phyloP scores from a whole-genome alignment of 2,113 vertebrate species.

The Stigmatopora nigra region DNA sequence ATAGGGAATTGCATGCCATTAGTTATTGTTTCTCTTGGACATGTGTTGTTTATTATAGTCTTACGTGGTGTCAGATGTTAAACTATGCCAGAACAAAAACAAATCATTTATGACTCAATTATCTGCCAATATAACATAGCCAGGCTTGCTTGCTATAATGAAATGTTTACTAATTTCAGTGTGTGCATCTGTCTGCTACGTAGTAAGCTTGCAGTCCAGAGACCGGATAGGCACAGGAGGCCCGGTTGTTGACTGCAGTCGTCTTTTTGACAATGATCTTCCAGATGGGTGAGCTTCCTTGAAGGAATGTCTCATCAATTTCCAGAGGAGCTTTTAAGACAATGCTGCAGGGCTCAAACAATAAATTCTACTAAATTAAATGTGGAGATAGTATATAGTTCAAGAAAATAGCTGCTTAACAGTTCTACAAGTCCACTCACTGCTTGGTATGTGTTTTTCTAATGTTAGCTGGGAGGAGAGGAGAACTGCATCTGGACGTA shows the following conservation, averaged over 20 bases:
- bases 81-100: not conserved
- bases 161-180: conserved; percentile 39
- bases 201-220: conserved; percentile 96
- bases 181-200: conserved; percentile 59
- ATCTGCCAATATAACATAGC: conserved; percentile 32
- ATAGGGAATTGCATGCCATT: not conserved
- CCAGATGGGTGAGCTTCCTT: conserved; percentile 85
- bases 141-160: conserved; percentile 18
- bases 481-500: conserved; percentile 91
- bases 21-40: not conserved
- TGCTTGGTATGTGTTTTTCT: conserved; percentile 38
- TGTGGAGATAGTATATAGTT: too few species aligned
- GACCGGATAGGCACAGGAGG: conserved; percentile 94
- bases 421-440: conserved; percentile 26
- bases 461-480: conserved; percentile 92
- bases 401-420: not conserved
- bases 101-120: conserved; percentile 23
- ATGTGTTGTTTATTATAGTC: not conserved
- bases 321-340: conserved; percentile 4
- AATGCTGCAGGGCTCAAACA: conserved; percentile 14
- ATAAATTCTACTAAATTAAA: not conserved
- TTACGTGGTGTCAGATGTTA: conserved; percentile 7
- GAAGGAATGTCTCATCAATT: conserved; percentile 15
- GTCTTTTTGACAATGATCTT: conserved; percentile 95
- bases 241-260: conserved; percentile 96